Evolutionary conservation across 2,797 vertebrate species (phyloP), one percentile per base, ranked within the genome.

Genomic region (Streptopelia turtur): DNA sequence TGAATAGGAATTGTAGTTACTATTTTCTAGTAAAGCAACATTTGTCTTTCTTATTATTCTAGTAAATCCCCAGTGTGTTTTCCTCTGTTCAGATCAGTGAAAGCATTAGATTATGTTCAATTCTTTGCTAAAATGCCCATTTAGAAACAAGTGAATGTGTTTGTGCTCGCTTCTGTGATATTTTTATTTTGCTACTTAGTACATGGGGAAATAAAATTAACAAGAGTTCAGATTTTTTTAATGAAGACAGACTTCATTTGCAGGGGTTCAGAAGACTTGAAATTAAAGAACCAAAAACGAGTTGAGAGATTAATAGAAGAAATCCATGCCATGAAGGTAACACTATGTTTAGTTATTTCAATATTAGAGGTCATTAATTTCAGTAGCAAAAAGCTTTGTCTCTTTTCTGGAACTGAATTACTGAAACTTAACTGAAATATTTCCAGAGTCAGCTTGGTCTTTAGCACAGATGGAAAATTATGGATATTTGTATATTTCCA

Each of bases 281-380:
- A 99, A n/a, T 97, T 98, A 64, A 99, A 98, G 97, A 99, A 99
- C 89, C 98, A 98, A 87, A 98, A 98, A 88, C 98, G 99, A 92
- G 98, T 96, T 13, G 97, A 97, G 22, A 98, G 99, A 95, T 95
- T 99, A 86, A 96, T 99, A 80, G 98, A 99, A 96, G 99, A 99
- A 98, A 98, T 99, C 88, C 98, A 98, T 23, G 98, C 98, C 28
- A 98, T 99, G 97, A 99, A 99, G 97, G 98, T 98, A 97, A 94
- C 82, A 31, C 25, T n/a, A 28, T 70, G 28, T 82, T 95, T 77
- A 17, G 13, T 22, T 57, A 69, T 60, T 91, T 37, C 50, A 28
- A 47, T 72, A 52, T 65, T 63, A 75, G 23, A 27, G 33, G 7
- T 52, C 69, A 10, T 47, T 87, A 65, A 72, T 60, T 91, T 88